Conservation (phyloP, 2,113 vertebrate species). For the Romanogobio albipinnatus region DNA sequence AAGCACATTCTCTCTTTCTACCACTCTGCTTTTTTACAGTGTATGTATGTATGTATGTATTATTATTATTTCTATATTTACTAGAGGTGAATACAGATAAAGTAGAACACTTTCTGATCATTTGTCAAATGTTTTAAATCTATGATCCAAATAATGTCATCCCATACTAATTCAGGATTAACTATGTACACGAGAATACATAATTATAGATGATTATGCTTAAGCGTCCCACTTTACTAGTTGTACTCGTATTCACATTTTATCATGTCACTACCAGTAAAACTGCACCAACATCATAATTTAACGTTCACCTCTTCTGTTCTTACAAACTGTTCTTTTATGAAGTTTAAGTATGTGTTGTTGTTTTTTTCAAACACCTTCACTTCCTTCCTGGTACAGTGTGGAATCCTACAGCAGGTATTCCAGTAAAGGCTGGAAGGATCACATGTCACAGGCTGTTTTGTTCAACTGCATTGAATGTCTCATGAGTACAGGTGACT, state of each 20-base stretch:
- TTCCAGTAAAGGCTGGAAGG: conserved; percentile 56
- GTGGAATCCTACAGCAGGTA: conserved; percentile 47
- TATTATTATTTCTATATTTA: not conserved
- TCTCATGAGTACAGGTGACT: conserved; percentile 28
- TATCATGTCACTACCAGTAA: conserved; percentile 19
- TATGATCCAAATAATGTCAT: not conserved
- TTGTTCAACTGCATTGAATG: conserved; percentile 22
- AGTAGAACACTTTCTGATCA: not conserved
- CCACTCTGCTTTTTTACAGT: not conserved
- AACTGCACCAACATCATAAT: not conserved
- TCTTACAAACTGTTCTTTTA: not conserved
- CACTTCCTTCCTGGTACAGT: conserved; percentile 51
- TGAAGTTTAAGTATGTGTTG: not conserved
- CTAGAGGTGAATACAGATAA: not conserved
- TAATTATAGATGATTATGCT: not conserved
- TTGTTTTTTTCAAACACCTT: conserved; percentile 12
- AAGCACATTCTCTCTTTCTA: too few relatives aligned
- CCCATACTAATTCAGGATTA: not conserved
- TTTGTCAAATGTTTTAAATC: not conserved
- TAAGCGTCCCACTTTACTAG: not conserved
- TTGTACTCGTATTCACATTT: not conserved
- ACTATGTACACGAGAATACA: not conserved
- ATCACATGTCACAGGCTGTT: conserved; percentile 47
- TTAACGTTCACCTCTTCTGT: not conserved
- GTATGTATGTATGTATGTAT: not conserved